Base-by-base conservation (phyloP, 1,140 invertebrate species). In the Sinella curviseta region DNA sequence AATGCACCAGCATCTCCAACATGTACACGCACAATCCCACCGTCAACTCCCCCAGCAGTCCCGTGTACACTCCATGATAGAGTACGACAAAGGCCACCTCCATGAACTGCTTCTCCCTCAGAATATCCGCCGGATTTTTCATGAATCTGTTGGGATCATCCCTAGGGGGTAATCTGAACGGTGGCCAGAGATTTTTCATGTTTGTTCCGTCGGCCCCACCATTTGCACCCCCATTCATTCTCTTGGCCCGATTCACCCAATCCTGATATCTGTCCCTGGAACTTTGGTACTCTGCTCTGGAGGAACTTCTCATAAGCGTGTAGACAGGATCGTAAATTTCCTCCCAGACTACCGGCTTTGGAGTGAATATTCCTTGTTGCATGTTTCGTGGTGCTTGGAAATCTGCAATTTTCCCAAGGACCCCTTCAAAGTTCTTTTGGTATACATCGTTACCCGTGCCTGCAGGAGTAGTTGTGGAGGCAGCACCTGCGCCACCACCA, bases 351-450 rank as follows among this genome's bases (percentile, higher is more conserved):
- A 90, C 88, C 31, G 93, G 89, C 87, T 94, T 94, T 1, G 96
- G 96, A 36, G 93, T 92, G 87, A 97, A 99, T 87, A 95, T 93
- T 16, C 96, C 96, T 86, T 99, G 96, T 85, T 97, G 94, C 89
- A 98, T 92, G 54, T 74, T 74, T 74, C 48, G 26, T 8, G 79
- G 79, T 55, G 60, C 48, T 77, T 80, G 60, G 35, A 74, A 80
- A 30, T 77, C 76, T 14, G 79, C 79, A 84, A 91, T 90, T 87
- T 94, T 91, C 78, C 92, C 91, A n/a, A 97, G 89, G 48, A 94
- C 91, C 36, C 90, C 90, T 87, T 97, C 95, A 87, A 97, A 96
- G 87, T 97, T 94, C 84, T 93, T 92, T 74, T 92, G 94, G 85
- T 95, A 94, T 26, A 93, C 92, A 54, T 85, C 85, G n/a, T n/a